Base-by-base conservation (phyloP, 2,113 vertebrate genomes). In the Oreochromis niloticus region DNA sequence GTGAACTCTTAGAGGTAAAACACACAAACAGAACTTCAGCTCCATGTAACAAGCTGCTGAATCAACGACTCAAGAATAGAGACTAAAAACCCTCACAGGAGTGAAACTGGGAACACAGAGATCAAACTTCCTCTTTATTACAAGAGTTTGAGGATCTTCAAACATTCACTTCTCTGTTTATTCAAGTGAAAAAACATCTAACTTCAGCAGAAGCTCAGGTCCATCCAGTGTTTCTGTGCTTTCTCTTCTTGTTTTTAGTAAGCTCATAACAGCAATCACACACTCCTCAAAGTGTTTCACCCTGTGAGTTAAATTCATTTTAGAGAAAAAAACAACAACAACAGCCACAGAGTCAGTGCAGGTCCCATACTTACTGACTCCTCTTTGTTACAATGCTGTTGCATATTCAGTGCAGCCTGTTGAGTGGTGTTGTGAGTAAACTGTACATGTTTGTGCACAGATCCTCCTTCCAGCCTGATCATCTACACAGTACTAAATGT, bases 401-500 rank as follows among this genome's bases (percentile, higher is more conserved):
- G 30, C 30, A 0, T 61, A 34, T 63, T 63, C 32, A 63, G 32
- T 63, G 8, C 27, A 16, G 46, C 43, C 43, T 46, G 43, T 46
- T 14, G 43, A 50, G 27, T 61, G 57, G 30, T 32, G 57, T 0
- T 61, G 9, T 61, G 30, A 46, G 39, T 14, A 16, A 43, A 0
- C 12, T 73, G 68, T 0, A 27, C 24, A 24, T 48, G 22, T 36
- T 2, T 75, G 14, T 63, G 7, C 19, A 36, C 89, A 98, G 97
- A 80, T 13, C 3, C 91, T 71, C 97, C 97, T 0, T 88, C 94
- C 2, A 86, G 68, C 6, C 0, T n/a, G 6, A 80, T 93, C 1
- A 32, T 97, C 63, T 95, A 96, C 90, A 0, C 90, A 5, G 50
- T 48, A 19, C 56, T 88, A 0, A 16, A 82, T 0, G 80, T 95